Base-by-base conservation (phyloP, 2,113 vertebrate genomes). In the Mastomys natalensis region DNA sequence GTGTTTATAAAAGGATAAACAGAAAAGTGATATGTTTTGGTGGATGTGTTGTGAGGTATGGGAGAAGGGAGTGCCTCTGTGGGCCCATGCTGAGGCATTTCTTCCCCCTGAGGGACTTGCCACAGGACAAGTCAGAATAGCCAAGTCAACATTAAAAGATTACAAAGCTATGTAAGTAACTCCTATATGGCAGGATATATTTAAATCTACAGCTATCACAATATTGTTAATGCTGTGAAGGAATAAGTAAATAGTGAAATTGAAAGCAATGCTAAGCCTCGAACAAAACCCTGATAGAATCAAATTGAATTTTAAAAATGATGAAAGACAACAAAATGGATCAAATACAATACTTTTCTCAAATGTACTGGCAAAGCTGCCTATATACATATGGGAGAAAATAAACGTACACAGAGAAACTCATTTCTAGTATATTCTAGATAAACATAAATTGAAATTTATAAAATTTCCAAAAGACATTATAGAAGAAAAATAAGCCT, bases 301-400 rank as follows among this genome's bases (percentile, higher is more conserved):
- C 53, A 72, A 72, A 21, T 4, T 60, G 19, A 80, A 17, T 40
- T 87, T n/a, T 22, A 58, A 31, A 72, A n/a, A 58, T 15, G 0
- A 26, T 58, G 29, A 55, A 37, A 37, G 48, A 4, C n/a, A 89
- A 16, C 15, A 58, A 29, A 80, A 43, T 58, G 4, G 9, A 31
- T 1, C 51, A 72, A 58, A 29, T 24, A 26, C 5, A 60, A 15
- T 21, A 1, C 29, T 81, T 72, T 48, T 2, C 21, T 55, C 13
- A 70, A 68, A 58, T 43, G 2, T 45, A 1, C 15, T 10, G 0
- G 10, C 7, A 31, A 0, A n/a, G 16, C 7, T 81, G 64, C 1
- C 0, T 40, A 73, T 62, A 3, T 11, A 73, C 22, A 73, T 62
- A 1, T 1, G 10, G 48, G 55, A 53, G 31, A 19, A 72, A 58